Evolutionary conservation across 2,797 vertebrate genomes (phyloP), one percentile per base, ranked within the genome.

Genomic region (Zalophus californianus): DNA sequence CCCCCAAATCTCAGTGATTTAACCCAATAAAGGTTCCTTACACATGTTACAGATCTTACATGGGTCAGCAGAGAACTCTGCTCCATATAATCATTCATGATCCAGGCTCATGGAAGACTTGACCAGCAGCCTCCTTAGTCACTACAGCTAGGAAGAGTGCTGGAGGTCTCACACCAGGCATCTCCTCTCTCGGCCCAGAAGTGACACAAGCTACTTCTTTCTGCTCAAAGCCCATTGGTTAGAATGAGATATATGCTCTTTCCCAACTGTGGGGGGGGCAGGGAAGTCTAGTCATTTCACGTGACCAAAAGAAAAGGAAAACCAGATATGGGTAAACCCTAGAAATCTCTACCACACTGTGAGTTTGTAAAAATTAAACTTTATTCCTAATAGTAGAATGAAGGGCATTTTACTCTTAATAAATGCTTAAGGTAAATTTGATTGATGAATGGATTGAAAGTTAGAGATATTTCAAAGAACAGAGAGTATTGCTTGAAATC

Each of bases 381-480:
- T 44, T 86, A 79, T 96, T 77, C 91, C 44, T 85, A 60, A 73
- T 27, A 93, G 20, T 38, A 16, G 11, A 60, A 87, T 54, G 5
- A 75, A 85, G 9, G 14, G 5, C 44, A 73, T 48, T 58, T 7
- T 35, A 35, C 10, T 50, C 21, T 86, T 94, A 23, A 68, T 44
- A 84, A 29, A 84, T 68, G 38, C 44, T 91, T 92, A 89, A 64
- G 56, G 73, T 86, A 90, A 68, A 13, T 44, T 90, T 70, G 32
- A 79, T 8, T 90, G 35, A 58, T 41, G 25, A 84, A 38, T 58
- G 11, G 0, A 70, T 58, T 23, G 6, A 88, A 97, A 94, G 29
- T 91, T 88, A 97, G 29, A 54, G 8, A 4, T 86, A 94, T 70
- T 94, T 97, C 56, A 68, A 93, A 66, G 60, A 85, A 89, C 18